Percentiles rank a stretch among this genome's conserved stretches.
Evolutionary conservation across 2,113 vertebrate genomes (phyloP).

Genomic region (Scomber scombrus): DNA sequence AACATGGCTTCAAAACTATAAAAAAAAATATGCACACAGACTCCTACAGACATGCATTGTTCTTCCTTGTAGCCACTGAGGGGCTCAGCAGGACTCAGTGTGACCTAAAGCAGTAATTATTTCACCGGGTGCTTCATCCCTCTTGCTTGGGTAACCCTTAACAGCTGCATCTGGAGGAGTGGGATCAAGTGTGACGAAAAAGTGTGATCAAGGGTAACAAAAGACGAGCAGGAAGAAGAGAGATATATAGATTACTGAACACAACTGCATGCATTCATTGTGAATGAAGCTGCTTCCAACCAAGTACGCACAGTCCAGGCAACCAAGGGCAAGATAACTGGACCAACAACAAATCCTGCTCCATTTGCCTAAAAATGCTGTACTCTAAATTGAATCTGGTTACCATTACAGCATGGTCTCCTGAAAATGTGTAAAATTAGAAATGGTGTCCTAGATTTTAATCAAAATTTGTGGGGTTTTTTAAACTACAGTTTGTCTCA

Average conservation of each 20-base stretch:
- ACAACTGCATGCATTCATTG: neutral
- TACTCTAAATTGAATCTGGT: no score
- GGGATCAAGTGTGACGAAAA: slow-evolving; percentile 1
- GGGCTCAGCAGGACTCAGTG: slow-evolving; percentile 10
- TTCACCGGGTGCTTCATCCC: neutral
- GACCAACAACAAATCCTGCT: neutral
- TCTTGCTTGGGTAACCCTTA: slow-evolving; percentile 2
- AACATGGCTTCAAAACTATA: neutral
- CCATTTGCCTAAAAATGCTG: no score
- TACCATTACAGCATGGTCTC: no score
- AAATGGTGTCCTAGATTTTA: no score
- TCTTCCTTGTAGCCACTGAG: slow-evolving; percentile 3
- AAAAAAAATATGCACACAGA: neutral
- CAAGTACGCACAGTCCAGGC: neutral
- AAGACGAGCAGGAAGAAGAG: neutral
- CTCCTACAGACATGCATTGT: neutral
- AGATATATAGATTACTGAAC: neutral
- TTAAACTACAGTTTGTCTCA: no score
- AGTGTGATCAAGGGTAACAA: neutral
- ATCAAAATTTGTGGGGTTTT: no score
- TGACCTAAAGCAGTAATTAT: neutral
- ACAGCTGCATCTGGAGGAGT: slow-evolving; percentile 13
- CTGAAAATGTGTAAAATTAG: no score
- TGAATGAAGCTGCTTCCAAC: no score
- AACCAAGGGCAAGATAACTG: neutral